phyloP scores from a whole-genome alignment of 1,140 invertebrate genomes.

The Cecropterus lyciades region DNA sequence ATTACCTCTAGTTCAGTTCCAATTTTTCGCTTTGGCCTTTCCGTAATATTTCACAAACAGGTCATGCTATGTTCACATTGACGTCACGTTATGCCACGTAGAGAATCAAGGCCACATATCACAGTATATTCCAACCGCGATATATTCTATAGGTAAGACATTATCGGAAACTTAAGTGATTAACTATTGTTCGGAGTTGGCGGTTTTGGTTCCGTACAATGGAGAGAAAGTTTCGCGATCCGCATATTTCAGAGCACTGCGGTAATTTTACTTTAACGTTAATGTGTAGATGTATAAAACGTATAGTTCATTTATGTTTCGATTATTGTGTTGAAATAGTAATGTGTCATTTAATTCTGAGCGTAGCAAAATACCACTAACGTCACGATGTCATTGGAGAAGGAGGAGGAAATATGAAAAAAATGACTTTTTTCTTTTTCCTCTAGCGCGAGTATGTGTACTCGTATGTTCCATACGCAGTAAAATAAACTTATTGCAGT shows the following conservation, averaged over 20 bases:
- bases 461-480: no score
- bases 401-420: no score
- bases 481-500: no score
- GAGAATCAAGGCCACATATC: slow-evolving; percentile 25
- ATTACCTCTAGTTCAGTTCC: neutral
- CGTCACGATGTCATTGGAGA: no score
- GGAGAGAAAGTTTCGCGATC: slow-evolving; percentile 52
- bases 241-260: slow-evolving; percentile 59
- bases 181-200: slow-evolving; percentile 58
- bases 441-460: no score
- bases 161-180: slow-evolving; percentile 67
- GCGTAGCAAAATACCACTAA: no score
- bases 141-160: slow-evolving; percentile 49
- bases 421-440: no score
- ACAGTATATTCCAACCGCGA: slow-evolving; percentile 25
- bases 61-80: slow-evolving; percentile 32
- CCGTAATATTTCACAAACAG: slow-evolving; percentile 13
- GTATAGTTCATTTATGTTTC: neutral
- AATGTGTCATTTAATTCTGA: neutral
- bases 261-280: slow-evolving; percentile 45
- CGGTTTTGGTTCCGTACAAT: slow-evolving; percentile 45
- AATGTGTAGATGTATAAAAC: neutral
- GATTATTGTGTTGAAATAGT: neutral
- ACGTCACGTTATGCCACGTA: slow-evolving; percentile 25
- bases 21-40: slow-evolving; percentile 10